A percentile compares a stretch with the other conserved stretches of the same genome.
phyloP scores from a whole-genome alignment of 2,113 vertebrate species.

The Rhabdomys dilectus region DNA sequence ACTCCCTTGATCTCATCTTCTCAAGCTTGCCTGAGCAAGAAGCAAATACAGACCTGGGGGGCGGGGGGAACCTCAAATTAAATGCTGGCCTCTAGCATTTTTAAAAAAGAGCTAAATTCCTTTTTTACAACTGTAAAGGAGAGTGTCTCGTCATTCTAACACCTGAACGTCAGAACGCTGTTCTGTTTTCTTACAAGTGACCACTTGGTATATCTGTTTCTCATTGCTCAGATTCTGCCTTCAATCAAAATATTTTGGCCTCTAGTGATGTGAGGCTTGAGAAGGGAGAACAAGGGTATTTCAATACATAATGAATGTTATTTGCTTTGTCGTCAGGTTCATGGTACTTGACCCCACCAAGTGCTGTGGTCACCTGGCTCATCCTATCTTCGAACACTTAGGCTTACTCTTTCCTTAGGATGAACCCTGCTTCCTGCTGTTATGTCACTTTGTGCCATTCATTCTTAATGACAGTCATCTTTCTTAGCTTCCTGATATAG shows the following conservation, averaged over 20 bases:
- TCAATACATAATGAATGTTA: background rate
- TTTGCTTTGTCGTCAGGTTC: background rate
- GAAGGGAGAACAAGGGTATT: background rate
- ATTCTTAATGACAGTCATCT: background rate
- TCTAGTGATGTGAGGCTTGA: background rate
- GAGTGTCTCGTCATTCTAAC: constrained; percentile 29
- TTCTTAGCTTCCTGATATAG: background rate
- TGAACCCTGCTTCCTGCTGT: background rate
- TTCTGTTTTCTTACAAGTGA: background rate
- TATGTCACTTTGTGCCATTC: background rate
- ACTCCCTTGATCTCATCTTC: constrained; percentile 62
- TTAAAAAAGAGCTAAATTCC: constrained; percentile 9
- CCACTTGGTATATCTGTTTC: background rate
- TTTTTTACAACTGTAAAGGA: background rate
- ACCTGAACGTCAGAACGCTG: background rate
- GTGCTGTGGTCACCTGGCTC: background rate
- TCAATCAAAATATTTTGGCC: background rate
- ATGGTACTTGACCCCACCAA: background rate
- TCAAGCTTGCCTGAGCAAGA: constrained; percentile 65
- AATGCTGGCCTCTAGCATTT: constrained; percentile 44
- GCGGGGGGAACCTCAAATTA: background rate
- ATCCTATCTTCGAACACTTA: background rate
- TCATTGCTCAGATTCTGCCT: constrained; percentile 10
- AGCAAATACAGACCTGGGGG: constrained; percentile 59
- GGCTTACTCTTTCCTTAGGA: background rate